A percentile compares a stretch with the other conserved stretches of the same genome.
Evolutionary conservation across 2,113 vertebrate genomes (phyloP).

Genomic region (Muscicapa adusta): DNA sequence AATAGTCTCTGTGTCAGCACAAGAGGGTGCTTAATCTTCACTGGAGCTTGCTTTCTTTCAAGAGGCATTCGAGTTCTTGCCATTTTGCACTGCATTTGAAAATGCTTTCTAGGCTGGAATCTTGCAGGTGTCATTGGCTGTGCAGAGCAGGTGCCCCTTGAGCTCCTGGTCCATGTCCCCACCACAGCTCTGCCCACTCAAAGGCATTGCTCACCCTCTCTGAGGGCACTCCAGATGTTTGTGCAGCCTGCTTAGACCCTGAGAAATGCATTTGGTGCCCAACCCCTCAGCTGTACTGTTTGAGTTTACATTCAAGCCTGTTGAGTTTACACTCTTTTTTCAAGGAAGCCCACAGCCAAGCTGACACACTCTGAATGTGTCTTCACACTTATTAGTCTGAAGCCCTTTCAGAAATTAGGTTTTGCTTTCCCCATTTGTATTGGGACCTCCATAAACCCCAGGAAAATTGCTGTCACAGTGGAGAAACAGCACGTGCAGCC

Average conservation of each 20-base stretch:
- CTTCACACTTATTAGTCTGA: neutral
- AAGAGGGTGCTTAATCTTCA: neutral
- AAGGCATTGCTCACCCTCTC: neutral
- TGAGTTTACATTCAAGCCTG: neutral
- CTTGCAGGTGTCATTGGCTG: neutral
- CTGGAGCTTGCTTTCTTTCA: neutral
- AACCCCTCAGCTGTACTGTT: neutral
- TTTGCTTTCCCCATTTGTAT: neutral
- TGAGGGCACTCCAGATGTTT: neutral
- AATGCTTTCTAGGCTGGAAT: neutral
- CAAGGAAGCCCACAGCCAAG: neutral
- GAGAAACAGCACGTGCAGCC: rapidly evolving
- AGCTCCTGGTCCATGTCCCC: too few species aligned
- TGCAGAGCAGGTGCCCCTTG: neutral
- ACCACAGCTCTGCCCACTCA: neutral
- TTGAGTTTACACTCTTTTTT: neutral
- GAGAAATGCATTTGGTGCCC: neutral
- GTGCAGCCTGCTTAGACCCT: neutral
- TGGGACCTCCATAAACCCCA: neutral
- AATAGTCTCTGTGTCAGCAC: neutral
- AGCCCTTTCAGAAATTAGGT: neutral
- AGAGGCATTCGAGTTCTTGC: neutral
- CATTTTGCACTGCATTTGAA: neutral
- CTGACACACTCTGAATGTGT: neutral
- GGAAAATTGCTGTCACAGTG: neutral